Evolutionary conservation across 2,113 vertebrate genomes (phyloP), one percentile per base, ranked within the genome.

Genomic region (Turdus rufiventris): DNA sequence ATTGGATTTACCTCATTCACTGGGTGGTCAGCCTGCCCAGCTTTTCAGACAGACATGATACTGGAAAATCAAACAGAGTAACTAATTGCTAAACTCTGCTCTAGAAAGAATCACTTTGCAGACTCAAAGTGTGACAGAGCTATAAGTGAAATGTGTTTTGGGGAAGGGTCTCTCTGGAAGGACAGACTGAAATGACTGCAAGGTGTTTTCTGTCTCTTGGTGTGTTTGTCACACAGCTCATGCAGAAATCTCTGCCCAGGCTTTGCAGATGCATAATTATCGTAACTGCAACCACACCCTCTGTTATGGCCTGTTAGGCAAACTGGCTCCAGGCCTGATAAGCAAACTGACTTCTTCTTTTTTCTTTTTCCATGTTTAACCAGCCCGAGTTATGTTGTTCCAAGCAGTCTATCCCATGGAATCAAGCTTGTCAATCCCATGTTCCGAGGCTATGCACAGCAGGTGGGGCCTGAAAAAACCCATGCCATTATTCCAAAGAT

Each of bases 381-480:
- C 97, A 99, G 99, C 90, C 99, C 98, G 8, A 99, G 99, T 97
- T 99, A 99, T 4, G 99, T 99, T 57, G 98, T 99, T 67, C 99
- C 99, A 36, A 99, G 99, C 97, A 99, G 98, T 93, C 98, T 99
- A 20, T 99, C 99, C 53, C 99, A 99, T 14, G 99, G 99, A 84
- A 99, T 99, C 97, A 99, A 99, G 97, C 98, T 99, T 63, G 98
- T 99, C 93, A 99, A 99, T 96, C 99, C 99, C 43, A 99, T 99
- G 99, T 99, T 99, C 97, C 98, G 99, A 77, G 99, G 99, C 94
- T 99, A 99, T 36, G 99, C 99, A 34, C 99, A 99, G 97, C 99
- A 99, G 99, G 99, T 99, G 98, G 71, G 98, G 57, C 34, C 7
- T 62, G 74, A 24, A 25, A 53, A 45, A 33, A 53, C 15, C 21